These are phyloP conservation scores for Polyergus mexicanus DNA, from an alignment of 1,140 invertebrate genomes.

Conservation along the genomic window DNA sequence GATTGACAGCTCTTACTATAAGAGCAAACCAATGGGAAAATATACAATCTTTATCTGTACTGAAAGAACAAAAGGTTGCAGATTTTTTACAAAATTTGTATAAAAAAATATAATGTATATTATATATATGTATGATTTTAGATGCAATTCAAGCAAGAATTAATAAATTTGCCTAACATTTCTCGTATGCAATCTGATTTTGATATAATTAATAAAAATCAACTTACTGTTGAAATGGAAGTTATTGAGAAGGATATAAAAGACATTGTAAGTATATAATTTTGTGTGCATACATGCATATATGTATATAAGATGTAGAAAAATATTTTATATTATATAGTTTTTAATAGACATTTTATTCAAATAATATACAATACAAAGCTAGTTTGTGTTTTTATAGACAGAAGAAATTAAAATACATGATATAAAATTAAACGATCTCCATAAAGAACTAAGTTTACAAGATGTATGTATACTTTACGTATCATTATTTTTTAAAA, in stretches of 20 bases:
- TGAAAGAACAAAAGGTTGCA: conserved; percentile 91
- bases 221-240: conserved; percentile 96
- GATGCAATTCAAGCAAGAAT: conserved; percentile 93
- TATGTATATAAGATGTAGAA: conserved; percentile 47
- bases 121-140: conserved; percentile 73
- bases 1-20: conserved; percentile 94
- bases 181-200: conserved; percentile 98
- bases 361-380: conserved; percentile 11
- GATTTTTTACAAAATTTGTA: conserved; percentile 4
- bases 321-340: conserved; percentile 11
- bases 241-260: conserved; percentile 96
- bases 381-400: conserved; percentile 82
- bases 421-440: conserved; percentile 20
- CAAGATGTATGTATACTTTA: conserved; percentile 38
- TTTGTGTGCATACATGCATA: not conserved
- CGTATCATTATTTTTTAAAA: not conserved
- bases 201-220: conserved; percentile 97
- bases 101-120: conserved; percentile 20
- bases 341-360: conserved; percentile 9
- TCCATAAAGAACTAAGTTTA: not conserved
- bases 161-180: conserved; percentile 97
- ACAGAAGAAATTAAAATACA: conserved; percentile 92
- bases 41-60: conserved; percentile 92
- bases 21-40: conserved; percentile 98
- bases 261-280: conserved; percentile 89